These are phyloP conservation scores for Noctuana brunneofusca DNA, from an alignment of 2,888 invertebrate species.

Conservation along the genomic window DNA sequence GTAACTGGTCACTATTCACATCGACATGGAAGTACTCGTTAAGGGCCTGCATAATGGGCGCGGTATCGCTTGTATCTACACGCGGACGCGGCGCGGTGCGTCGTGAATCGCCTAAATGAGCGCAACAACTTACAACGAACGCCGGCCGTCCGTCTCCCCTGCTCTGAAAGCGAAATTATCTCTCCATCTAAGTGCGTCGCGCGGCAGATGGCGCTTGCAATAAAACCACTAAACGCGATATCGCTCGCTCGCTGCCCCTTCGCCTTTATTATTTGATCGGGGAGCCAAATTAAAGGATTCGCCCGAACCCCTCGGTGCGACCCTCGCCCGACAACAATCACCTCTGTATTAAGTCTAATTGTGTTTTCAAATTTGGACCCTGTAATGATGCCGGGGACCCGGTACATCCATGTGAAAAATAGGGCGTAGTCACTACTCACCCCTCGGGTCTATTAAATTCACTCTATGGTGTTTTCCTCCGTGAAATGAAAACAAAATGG, in stretches of 20 bases:
- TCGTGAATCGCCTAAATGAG: constrained; percentile 76
- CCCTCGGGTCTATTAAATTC: constrained; percentile 75
- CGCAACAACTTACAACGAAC: constrained; percentile 66
- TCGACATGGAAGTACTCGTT: constrained; percentile 59
- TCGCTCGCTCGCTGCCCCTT: constrained; percentile 76
- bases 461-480: constrained; percentile 56
- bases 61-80: constrained; percentile 68
- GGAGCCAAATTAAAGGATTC: constrained; percentile 83
- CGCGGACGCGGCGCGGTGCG: constrained; percentile 50
- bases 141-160: constrained; percentile 56
- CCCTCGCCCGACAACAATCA: constrained; percentile 80
- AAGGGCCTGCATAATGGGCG: constrained; percentile 64
- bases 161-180: constrained; percentile 78
- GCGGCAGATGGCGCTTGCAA: constrained; percentile 82
- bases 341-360: constrained; percentile 84
- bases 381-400: constrained; percentile 65
- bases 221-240: constrained; percentile 83
- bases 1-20: constrained; percentile 62
- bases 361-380: constrained; percentile 82
- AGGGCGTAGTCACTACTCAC: constrained; percentile 58
- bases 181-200: constrained; percentile 72
- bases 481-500: constrained; percentile 32
- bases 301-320: constrained; percentile 75
- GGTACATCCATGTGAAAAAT: constrained; percentile 73
- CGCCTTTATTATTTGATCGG: constrained; percentile 82